phyloP scores from a whole-genome alignment of 2,113 vertebrate species.

The Piaya cayana region DNA sequence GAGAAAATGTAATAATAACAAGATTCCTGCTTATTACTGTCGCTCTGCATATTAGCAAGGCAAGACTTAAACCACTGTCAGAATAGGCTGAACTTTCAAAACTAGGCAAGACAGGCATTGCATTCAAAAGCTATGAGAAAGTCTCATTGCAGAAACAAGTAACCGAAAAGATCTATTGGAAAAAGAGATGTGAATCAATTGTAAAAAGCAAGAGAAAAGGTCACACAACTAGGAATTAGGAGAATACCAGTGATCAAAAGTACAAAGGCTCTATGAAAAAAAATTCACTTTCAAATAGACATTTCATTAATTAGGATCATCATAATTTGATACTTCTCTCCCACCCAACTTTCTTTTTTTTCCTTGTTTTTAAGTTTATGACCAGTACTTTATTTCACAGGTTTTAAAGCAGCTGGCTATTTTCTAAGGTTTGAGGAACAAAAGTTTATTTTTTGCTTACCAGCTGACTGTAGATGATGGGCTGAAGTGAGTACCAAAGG shows the following conservation, averaged over 20 bases:
- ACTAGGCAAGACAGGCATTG: background rate
- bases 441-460: background rate
- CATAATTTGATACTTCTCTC: background rate
- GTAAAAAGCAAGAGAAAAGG: background rate
- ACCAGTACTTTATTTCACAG: background rate
- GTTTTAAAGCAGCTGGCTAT: background rate
- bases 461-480: background rate
- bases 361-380: background rate
- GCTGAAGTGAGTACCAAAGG: background rate
- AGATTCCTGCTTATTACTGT: background rate
- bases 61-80: background rate
- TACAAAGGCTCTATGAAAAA: background rate
- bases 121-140: background rate
- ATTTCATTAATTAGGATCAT: background rate
- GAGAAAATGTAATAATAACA: background rate
- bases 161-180: background rate
- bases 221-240: background rate
- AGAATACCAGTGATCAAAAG: background rate
- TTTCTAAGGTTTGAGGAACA: background rate
- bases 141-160: constrained; percentile 24
- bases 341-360: background rate
- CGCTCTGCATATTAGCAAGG: background rate
- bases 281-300: background rate
- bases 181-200: background rate
- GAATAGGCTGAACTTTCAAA: background rate